Percentiles rank a stretch among this genome's conserved stretches.
Conservation (phyloP, 2,888 invertebrate species). For the Synergus umbraculus region DNA sequence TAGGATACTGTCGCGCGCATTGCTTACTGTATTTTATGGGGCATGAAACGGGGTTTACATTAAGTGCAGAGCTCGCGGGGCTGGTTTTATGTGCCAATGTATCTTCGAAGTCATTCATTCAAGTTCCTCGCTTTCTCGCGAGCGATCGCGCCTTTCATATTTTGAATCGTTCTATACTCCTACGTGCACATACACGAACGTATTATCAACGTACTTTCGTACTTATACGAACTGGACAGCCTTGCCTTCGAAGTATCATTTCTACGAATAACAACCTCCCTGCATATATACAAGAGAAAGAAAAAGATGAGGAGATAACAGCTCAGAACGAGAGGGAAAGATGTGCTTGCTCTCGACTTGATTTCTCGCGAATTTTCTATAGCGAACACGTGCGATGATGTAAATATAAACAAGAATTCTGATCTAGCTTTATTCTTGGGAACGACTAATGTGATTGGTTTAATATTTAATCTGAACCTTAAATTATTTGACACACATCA, state of each 20-base stretch:
- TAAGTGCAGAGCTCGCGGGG: constrained; percentile 28
- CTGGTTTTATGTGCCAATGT: constrained; percentile 42
- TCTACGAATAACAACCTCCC: constrained; percentile 21
- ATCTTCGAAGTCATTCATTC: constrained; percentile 37
- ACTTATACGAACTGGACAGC: constrained; percentile 19
- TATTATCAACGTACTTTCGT: too few species aligned
- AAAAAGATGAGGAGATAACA: constrained; percentile 23
- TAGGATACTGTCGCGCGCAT: constrained; percentile 14
- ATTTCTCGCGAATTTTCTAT: neutral
- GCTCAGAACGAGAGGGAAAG: neutral
- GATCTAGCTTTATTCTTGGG: constrained; percentile 5
- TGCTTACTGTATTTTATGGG: constrained; percentile 37
- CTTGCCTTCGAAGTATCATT: constrained; percentile 33
- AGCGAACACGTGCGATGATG: constrained; percentile 5
- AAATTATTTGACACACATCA: neutral
- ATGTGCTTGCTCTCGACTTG: constrained; percentile 16
- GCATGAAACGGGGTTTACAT: constrained; percentile 29
- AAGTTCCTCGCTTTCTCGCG: constrained; percentile 9
- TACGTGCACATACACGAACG: constrained; percentile 28
- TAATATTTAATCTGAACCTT: neutral
- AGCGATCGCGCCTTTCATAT: constrained; percentile 30
- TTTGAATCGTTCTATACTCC: constrained; percentile 39
- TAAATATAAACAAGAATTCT: constrained; percentile 17
- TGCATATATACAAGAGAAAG: neutral
- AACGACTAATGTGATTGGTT: neutral